These are phyloP conservation scores for Cynodonichthys magdalenae DNA, from an alignment of 2,797 vertebrate species.

Conservation along the genomic window DNA sequence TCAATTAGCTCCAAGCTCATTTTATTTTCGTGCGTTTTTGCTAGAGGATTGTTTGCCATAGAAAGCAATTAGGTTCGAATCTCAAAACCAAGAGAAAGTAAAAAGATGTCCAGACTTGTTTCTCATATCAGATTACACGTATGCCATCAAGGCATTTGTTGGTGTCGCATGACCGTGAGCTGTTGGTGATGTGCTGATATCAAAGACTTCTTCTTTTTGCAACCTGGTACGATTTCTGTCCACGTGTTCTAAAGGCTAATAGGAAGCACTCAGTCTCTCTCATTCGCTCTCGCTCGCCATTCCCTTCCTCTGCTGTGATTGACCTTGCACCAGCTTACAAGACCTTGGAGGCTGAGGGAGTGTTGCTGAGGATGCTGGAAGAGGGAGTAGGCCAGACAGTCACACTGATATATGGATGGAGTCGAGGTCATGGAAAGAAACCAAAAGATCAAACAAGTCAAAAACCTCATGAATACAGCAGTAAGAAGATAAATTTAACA, in stretches of 20 bases:
- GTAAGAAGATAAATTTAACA: slow-evolving; percentile 30
- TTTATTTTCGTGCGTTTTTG: slow-evolving; percentile 4
- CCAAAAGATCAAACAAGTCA: slow-evolving; percentile 12
- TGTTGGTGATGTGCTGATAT: slow-evolving; percentile 30
- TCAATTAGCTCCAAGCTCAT: slow-evolving; percentile 17
- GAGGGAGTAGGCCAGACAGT: slow-evolving; percentile 40
- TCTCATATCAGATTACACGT: slow-evolving; percentile 44
- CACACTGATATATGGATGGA: slow-evolving; percentile 17
- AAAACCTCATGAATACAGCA: slow-evolving; percentile 18
- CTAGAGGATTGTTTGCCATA: slow-evolving; percentile 12
- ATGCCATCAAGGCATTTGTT: slow-evolving; percentile 31
- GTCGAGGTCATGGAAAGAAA: slow-evolving; percentile 7
- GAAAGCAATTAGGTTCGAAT: slow-evolving; percentile 42
- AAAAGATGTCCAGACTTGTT: slow-evolving; percentile 30
- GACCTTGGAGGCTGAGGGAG: slow-evolving; percentile 66
- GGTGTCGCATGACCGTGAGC: slow-evolving; percentile 54
- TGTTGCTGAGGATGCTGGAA: slow-evolving; percentile 59
- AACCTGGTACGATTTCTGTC: slow-evolving; percentile 29
- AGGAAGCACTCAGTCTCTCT: slow-evolving; percentile 25
- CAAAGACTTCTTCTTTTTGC: slow-evolving; percentile 49
- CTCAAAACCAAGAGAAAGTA: slow-evolving; percentile 45
- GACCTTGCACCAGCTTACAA: slow-evolving; percentile 74
- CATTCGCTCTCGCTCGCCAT: slow-evolving; percentile 19
- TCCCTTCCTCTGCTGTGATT: slow-evolving; percentile 38
- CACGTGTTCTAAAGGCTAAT: slow-evolving; percentile 41